Conservation (phyloP, 2,113 vertebrate species). For the Lichenostomus cassidix region DNA sequence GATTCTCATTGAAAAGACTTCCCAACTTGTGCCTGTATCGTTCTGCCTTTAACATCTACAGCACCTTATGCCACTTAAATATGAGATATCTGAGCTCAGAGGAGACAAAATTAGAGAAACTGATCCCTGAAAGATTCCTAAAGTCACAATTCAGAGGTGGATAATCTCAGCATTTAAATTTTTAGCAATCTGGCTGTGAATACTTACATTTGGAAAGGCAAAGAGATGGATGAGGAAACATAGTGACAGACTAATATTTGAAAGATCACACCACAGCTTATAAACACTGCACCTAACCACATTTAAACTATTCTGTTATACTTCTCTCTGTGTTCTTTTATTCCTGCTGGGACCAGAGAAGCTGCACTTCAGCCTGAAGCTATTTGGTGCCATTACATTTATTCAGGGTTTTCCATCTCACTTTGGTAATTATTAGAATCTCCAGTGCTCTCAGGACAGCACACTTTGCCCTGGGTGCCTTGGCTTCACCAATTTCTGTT, state of each 20-base stretch:
- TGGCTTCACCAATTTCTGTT: background rate
- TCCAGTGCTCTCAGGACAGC: background rate
- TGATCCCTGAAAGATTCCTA: background rate
- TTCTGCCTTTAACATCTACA: background rate
- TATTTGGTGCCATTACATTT: background rate
- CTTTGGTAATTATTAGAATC: background rate
- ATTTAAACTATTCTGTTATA: background rate
- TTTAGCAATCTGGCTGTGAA: background rate
- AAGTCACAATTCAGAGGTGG: background rate
- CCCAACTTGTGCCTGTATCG: background rate
- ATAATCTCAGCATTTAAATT: background rate
- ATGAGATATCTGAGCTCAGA: background rate
- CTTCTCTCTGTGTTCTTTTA: background rate
- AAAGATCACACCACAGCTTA: background rate
- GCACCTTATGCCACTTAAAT: background rate
- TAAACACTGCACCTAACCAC: background rate
- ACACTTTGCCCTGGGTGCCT: background rate
- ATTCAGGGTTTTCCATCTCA: background rate
- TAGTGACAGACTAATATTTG: background rate
- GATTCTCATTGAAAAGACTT: background rate
- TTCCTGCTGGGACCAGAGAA: background rate
- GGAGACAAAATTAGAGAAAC: background rate
- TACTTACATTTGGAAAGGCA: background rate
- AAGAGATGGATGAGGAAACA: background rate
- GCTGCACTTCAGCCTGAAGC: background rate